Evolutionary conservation across 1,140 invertebrate genomes (phyloP).

Genomic region (Drosophila paulistorum): DNA sequence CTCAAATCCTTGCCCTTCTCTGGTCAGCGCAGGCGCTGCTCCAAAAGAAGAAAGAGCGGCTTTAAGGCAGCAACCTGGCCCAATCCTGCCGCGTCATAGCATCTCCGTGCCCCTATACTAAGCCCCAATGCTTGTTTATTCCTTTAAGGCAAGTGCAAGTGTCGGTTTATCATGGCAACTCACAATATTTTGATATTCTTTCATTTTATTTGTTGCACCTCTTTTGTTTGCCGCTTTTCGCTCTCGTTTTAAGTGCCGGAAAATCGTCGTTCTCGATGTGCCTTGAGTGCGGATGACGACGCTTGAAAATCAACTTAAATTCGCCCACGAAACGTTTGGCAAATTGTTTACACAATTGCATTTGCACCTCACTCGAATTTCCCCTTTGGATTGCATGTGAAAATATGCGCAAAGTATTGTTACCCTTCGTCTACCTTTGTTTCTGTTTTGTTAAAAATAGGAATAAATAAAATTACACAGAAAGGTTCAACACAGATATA

Average conservation of each 20-base stretch:
- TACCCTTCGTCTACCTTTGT: no score
- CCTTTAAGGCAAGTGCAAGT: conserved; percentile 16
- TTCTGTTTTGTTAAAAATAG: no score
- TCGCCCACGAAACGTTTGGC: background rate
- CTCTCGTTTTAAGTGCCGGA: background rate
- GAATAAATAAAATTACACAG: no score
- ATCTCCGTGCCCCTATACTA: background rate
- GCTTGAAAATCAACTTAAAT: background rate
- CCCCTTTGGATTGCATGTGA: background rate
- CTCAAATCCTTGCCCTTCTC: background rate
- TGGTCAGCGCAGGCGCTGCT: conserved; percentile 51
- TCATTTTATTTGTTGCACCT: background rate
- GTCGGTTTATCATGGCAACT: conserved; percentile 23
- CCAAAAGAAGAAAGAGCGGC: conserved; percentile 39
- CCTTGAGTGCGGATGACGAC: no score
- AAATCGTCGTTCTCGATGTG: background rate
- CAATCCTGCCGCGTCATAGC: background rate
- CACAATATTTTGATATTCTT: conserved; percentile 10
- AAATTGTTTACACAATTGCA: background rate
- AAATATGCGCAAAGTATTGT: no score
- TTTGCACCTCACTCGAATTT: background rate
- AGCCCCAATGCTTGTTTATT: background rate
- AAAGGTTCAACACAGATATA: no score
- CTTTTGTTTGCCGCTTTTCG: background rate
- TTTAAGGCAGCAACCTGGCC: conserved; percentile 13